These are phyloP conservation scores for Seira musarum DNA, from an alignment of 2,888 invertebrate genomes.

Conservation along the genomic window DNA sequence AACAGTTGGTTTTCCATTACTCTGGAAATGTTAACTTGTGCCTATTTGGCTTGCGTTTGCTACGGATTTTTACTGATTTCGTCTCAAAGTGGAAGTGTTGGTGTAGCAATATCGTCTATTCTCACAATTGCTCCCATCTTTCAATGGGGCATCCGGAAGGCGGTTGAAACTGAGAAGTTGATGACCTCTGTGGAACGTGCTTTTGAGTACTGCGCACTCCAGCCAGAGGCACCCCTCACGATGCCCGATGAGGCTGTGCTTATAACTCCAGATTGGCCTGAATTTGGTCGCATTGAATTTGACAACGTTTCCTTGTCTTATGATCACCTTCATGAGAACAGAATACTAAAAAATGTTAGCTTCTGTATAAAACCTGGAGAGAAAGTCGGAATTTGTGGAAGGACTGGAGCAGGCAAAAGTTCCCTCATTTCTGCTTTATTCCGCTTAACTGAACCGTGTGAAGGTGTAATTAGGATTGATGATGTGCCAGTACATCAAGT, in stretches of 20 bases:
- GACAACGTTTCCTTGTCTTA: conserved; percentile 74
- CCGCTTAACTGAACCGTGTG: conserved; percentile 78
- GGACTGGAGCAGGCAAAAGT: conserved; percentile 78
- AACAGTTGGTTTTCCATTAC: conserved; percentile 43
- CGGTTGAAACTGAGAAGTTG: conserved; percentile 65
- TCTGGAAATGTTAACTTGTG: conserved; percentile 36
- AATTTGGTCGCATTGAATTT: conserved; percentile 72
- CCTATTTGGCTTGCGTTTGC: conserved; percentile 16
- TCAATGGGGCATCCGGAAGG: conserved; percentile 60
- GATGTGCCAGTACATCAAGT: conserved; percentile 73
- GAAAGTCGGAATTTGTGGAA: conserved; percentile 75
- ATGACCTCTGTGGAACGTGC: conserved; percentile 66
- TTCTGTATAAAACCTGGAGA: conserved; percentile 75
- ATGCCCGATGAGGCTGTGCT: too few species aligned
- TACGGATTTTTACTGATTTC: conserved; percentile 42
- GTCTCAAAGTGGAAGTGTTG: conserved; percentile 33
- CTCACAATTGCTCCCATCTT: conserved; percentile 35
- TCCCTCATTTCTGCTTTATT: conserved; percentile 82
- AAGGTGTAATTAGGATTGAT: conserved; percentile 81
- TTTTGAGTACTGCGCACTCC: conserved; percentile 62
- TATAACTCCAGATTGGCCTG: conserved; percentile 24
- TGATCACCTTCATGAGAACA: conserved; percentile 72
- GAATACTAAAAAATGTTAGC: conserved; percentile 75
- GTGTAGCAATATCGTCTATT: conserved; percentile 48
- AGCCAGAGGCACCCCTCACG: conserved; percentile 64